Evolutionary conservation across 2,113 vertebrate species (phyloP).

Genomic region (Ivindomyrus marchei): DNA sequence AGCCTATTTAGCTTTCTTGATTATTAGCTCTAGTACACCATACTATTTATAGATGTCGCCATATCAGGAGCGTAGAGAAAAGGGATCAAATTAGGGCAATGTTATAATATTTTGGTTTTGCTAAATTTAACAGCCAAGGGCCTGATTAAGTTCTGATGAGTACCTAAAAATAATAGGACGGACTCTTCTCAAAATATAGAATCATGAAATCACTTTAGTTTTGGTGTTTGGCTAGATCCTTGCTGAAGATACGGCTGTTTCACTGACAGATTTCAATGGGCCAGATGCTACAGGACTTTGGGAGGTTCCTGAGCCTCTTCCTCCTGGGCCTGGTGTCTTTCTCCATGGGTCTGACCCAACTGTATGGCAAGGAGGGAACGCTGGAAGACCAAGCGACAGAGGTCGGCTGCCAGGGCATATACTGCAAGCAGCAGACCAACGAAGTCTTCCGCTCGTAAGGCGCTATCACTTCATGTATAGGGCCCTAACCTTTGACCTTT

Average conservation of each 20-base stretch:
- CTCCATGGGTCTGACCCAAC: slow-evolving; percentile 80
- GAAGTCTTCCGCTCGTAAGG: slow-evolving; percentile 89
- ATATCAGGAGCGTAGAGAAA: neutral
- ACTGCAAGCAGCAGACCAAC: slow-evolving; percentile 85
- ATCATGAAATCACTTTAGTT: neutral
- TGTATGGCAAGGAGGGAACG: slow-evolving; percentile 77
- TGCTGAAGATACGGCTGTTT: neutral
- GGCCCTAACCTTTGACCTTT: neutral
- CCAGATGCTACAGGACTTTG: slow-evolving; percentile 96
- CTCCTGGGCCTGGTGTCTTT: slow-evolving; percentile 90
- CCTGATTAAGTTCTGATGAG: neutral
- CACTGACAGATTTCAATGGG: slow-evolving; percentile 71
- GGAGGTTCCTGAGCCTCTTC: slow-evolving; percentile 94
- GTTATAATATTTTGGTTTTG: slow-evolving; percentile 14
- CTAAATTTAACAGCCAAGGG: neutral
- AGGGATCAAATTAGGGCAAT: neutral
- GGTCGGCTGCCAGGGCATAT: slow-evolving; percentile 86
- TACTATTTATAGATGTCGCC: neutral
- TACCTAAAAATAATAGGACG: neutral
- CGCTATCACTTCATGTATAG: neutral
- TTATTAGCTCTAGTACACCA: neutral
- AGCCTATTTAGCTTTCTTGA: neutral
- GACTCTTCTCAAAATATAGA: neutral
- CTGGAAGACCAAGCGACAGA: slow-evolving; percentile 16
- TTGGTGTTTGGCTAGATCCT: neutral